Evolutionary conservation across 2,888 invertebrate genomes (phyloP).

Genomic region (Orchesellides sinensis): DNA sequence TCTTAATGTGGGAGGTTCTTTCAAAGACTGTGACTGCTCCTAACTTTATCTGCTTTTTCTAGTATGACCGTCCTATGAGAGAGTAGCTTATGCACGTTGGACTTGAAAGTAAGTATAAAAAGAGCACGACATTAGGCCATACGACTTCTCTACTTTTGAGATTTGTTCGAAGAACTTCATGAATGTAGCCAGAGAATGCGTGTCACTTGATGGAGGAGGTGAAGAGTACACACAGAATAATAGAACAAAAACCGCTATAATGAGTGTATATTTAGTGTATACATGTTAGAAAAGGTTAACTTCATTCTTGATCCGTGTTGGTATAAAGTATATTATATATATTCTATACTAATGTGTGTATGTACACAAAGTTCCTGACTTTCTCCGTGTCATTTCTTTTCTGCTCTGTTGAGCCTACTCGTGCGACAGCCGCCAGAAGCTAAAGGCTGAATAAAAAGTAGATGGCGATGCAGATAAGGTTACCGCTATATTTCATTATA

Average conservation of each 20-base stretch:
- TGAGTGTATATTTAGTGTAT: too few species aligned
- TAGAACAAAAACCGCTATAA: neutral
- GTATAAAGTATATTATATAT: neutral
- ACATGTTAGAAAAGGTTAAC: too few species aligned
- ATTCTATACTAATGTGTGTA: neutral
- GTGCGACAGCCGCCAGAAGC: slow-evolving; percentile 59
- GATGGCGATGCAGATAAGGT: slow-evolving; percentile 13
- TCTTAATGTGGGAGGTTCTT: slow-evolving; percentile 53
- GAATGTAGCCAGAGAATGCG: too few species aligned
- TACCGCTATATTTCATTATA: slow-evolving; percentile 2
- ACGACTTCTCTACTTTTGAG: too few species aligned
- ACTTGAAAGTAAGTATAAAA: neutral
- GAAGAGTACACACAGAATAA: slow-evolving; percentile 1
- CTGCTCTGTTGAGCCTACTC: slow-evolving; percentile 39
- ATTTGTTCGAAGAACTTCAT: too few species aligned
- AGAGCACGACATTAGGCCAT: too few species aligned
- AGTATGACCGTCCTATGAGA: too few species aligned
- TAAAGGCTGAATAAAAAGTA: slow-evolving; percentile 2
- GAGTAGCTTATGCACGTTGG: too few species aligned
- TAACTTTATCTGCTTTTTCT: too few species aligned
- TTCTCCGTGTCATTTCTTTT: slow-evolving; percentile 50
- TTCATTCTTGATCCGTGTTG: slow-evolving; percentile 16
- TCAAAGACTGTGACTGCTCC: too few species aligned
- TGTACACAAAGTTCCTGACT: slow-evolving; percentile 26
- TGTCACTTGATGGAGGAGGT: slow-evolving; percentile 12